A percentile compares a stretch with the other conserved stretches of the same genome.
phyloP scores from a whole-genome alignment of 2,113 vertebrate species.

The Natator depressus region DNA sequence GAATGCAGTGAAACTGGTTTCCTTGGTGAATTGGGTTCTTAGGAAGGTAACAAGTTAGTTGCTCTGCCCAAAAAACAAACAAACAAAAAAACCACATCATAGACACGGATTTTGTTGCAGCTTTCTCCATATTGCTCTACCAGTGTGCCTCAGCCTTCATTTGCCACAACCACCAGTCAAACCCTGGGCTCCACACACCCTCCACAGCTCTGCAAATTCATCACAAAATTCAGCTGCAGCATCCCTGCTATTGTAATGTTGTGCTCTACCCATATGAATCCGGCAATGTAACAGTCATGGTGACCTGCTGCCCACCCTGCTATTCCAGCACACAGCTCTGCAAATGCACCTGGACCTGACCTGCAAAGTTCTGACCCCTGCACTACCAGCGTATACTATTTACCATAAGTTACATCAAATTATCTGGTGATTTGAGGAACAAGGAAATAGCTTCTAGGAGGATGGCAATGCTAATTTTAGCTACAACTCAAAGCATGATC shows the following conservation, averaged over 20 bases:
- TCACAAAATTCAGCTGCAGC: background rate
- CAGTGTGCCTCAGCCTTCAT: background rate
- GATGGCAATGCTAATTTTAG: background rate
- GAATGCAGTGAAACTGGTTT: background rate
- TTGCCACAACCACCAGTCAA: background rate
- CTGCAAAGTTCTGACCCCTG: background rate
- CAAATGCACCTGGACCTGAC: fast-evolving
- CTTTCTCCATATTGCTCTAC: background rate
- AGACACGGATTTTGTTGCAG: background rate
- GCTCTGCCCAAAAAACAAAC: conserved; percentile 5
- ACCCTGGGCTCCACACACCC: background rate
- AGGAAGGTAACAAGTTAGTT: background rate
- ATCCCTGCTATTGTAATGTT: background rate
- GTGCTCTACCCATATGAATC: background rate
- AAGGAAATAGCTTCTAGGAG: background rate
- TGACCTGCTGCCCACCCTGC: background rate
- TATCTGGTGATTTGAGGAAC: background rate
- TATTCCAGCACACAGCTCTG: background rate
- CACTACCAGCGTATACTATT: background rate
- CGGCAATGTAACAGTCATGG: background rate
- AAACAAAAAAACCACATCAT: background rate
- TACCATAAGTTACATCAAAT: background rate
- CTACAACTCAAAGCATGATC: background rate
- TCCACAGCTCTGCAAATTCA: background rate
- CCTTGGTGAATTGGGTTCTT: background rate